phyloP scores from a whole-genome alignment of 2,888 invertebrate species.

The Hemicrepidius hirtus region DNA sequence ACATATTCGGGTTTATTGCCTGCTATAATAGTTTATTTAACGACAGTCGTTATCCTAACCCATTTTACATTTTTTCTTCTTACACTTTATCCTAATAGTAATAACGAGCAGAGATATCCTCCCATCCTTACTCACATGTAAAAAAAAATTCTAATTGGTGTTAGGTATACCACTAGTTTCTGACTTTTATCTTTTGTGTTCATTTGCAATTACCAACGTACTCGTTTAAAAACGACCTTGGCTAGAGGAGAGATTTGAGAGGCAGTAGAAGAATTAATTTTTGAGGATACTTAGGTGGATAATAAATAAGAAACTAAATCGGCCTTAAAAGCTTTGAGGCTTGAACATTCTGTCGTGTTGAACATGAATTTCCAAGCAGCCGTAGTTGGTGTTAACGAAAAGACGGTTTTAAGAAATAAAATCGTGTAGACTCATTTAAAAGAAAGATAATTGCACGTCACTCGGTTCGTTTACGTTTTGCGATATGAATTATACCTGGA shows the following conservation, averaged over 20 bases:
- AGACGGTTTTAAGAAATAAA: neutral
- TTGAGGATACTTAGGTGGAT: neutral
- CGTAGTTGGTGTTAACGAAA: neutral
- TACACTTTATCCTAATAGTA: neutral
- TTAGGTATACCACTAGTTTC: constrained; percentile 32
- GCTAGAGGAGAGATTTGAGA: neutral
- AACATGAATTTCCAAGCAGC: neutral
- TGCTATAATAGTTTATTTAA: no score
- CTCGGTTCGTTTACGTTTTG: constrained; percentile 33
- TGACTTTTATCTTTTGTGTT: constrained; percentile 35
- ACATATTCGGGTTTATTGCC: no score
- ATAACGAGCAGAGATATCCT: constrained; percentile 10
- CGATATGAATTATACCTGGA: constrained; percentile 30
- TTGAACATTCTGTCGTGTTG: no score
- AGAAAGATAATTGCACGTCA: constrained; percentile 39
- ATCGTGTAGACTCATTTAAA: constrained; percentile 32
- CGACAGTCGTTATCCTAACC: neutral
- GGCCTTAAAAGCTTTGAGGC: no score
- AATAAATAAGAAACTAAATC: no score
- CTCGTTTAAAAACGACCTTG: constrained; percentile 1
- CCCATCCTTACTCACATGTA: neutral
- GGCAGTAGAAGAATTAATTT: neutral
- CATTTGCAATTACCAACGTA: constrained; percentile 29
- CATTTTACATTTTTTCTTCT: constrained; percentile 1
- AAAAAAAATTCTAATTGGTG: constrained; percentile 27